phyloP scores from a whole-genome alignment of 2,113 vertebrate genomes.

The Aegithalos caudatus region DNA sequence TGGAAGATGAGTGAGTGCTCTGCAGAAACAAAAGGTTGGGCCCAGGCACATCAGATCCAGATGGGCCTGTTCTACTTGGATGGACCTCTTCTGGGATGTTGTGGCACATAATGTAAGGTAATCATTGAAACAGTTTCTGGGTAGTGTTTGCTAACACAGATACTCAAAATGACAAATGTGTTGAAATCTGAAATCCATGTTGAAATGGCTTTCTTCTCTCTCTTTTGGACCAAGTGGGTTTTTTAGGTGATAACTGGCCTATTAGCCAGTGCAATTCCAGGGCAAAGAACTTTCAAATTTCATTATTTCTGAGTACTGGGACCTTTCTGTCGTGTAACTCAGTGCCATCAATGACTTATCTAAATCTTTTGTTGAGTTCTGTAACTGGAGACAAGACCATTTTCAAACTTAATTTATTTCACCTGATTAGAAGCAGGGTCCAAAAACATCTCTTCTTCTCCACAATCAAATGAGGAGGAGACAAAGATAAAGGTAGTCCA shows the following conservation, averaged over 20 bases:
- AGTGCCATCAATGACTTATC: background rate
- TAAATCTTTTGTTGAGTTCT: background rate
- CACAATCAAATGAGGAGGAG: background rate
- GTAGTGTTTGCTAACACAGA: background rate
- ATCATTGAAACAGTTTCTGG: background rate
- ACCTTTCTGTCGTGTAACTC: constrained; percentile 10
- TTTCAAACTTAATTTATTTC: background rate
- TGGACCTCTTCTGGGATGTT: background rate
- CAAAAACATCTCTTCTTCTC: background rate
- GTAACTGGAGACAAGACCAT: background rate
- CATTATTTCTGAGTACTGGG: background rate
- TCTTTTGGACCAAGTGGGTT: background rate
- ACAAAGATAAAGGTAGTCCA: background rate
- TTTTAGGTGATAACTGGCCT: background rate
- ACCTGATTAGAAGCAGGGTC: background rate
- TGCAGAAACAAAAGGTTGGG: background rate
- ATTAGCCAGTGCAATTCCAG: background rate
- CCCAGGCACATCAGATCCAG: accelerated
- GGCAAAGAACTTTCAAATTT: background rate
- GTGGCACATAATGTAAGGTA: background rate
- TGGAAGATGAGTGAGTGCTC: background rate
- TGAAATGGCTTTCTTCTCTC: background rate
- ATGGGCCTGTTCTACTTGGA: accelerated
- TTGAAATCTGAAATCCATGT: constrained; percentile 15
- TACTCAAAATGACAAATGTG: constrained; percentile 13